phyloP scores from a whole-genome alignment of 1,140 invertebrate species.

The Musca domestica region DNA sequence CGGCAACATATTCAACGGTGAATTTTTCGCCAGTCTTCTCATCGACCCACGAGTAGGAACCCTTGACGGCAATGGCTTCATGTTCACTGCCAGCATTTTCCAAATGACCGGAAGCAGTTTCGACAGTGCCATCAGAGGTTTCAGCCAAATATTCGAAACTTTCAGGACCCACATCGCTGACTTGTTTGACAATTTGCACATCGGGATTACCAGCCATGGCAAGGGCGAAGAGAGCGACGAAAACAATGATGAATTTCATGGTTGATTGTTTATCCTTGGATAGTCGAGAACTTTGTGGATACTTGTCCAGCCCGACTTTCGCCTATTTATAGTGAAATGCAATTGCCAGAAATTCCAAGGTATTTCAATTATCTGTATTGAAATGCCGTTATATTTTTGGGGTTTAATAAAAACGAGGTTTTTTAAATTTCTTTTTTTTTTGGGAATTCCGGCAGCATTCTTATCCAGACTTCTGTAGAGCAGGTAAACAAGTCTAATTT shows the following conservation, averaged over 20 bases:
- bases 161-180: background rate
- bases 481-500: too few species aligned
- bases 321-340: too few species aligned
- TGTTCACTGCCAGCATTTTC: conserved; percentile 63
- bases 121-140: conserved; percentile 65
- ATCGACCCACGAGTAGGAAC: conserved; percentile 64
- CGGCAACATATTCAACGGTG: conserved; percentile 58
- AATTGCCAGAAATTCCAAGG: too few species aligned
- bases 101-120: conserved; percentile 62
- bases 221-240: conserved; percentile 20
- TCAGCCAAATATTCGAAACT: conserved; percentile 39
- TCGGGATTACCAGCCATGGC: conserved; percentile 17
- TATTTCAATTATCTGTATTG: too few species aligned
- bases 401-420: too few species aligned
- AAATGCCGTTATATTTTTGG: too few species aligned
- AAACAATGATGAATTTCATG: conserved; percentile 28
- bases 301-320: too few species aligned
- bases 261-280: background rate
- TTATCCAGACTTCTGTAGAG: too few species aligned
- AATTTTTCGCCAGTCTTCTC: conserved; percentile 59
- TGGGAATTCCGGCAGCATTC: too few species aligned
- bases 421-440: too few species aligned
- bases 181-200: background rate
- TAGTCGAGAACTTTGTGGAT: too few species aligned
- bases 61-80: conserved; percentile 60